These are phyloP conservation scores for Drosophila colorata DNA, from an alignment of 2,888 invertebrate genomes.

Conservation along the genomic window DNA sequence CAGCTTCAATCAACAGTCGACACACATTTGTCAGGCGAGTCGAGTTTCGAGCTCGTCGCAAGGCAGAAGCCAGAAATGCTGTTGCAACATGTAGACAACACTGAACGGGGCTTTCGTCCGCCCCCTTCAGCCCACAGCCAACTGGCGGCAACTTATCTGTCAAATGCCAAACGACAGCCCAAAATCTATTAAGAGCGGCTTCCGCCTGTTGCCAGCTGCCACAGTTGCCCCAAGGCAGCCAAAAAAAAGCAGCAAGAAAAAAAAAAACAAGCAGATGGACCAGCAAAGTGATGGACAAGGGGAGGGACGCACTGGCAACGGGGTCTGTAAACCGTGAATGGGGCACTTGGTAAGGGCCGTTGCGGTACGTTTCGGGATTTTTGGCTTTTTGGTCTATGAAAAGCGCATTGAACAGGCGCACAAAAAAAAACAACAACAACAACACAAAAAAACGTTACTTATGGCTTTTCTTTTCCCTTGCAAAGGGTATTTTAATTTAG, in stretches of 20 bases:
- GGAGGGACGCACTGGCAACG: background rate
- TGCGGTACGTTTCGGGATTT: conserved; percentile 16
- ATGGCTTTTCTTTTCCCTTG: background rate
- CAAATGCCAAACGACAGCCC: conserved; percentile 64
- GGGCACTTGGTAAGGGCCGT: conserved; percentile 2
- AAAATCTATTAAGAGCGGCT: conserved; percentile 67
- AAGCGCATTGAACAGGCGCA: conserved; percentile 41
- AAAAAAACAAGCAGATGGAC: conserved; percentile 10
- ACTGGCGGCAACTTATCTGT: conserved; percentile 60
- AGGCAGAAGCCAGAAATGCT: conserved; percentile 16
- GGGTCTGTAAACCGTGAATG: conserved; percentile 4
- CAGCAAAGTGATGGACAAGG: background rate
- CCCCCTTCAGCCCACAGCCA: background rate
- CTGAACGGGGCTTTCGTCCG: conserved; percentile 6
- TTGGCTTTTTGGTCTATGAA: conserved; percentile 20
- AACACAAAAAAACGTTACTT: background rate
- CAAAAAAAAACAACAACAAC: background rate
- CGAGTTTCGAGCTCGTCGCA: background rate
- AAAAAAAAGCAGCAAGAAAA: background rate
- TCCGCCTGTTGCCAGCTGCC: conserved; percentile 60
- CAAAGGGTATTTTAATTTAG: background rate
- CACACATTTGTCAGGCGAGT: conserved; percentile 48
- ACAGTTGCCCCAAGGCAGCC: conserved; percentile 16
- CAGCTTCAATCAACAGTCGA: conserved; percentile 58
- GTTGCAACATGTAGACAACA: conserved; percentile 53